Evolutionary conservation across 2,797 vertebrate genomes (phyloP).

Genomic region (Semotilus atromaculatus): DNA sequence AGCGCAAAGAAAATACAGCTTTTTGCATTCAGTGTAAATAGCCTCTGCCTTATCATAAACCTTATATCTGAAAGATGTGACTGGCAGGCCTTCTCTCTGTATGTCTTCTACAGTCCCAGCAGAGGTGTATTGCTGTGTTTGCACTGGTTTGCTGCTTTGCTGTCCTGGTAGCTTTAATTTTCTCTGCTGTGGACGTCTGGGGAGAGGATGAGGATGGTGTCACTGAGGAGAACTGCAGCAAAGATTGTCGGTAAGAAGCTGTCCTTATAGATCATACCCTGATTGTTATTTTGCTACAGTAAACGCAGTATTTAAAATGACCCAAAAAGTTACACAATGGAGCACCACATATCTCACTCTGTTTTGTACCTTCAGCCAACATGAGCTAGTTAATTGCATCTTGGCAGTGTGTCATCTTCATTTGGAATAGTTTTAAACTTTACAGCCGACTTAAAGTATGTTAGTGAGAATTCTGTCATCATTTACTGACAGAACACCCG

Average conservation of each 20-base stretch:
- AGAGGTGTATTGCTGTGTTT: conserved; percentile 95
- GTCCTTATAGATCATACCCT: background rate
- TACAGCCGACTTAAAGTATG: background rate
- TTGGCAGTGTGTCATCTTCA: background rate
- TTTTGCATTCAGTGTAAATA: background rate
- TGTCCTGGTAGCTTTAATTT: conserved; percentile 90
- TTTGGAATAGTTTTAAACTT: background rate
- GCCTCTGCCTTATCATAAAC: background rate
- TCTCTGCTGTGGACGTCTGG: conserved; percentile 94
- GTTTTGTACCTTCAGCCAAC: background rate
- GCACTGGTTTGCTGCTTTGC: conserved; percentile 96
- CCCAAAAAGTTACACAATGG: background rate
- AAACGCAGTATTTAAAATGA: background rate
- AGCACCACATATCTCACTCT: background rate
- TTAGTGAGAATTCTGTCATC: background rate
- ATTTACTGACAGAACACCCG: background rate
- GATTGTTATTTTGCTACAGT: background rate
- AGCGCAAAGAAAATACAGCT: background rate
- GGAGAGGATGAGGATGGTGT: conserved; percentile 92
- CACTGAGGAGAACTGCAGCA: conserved; percentile 95
- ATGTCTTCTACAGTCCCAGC: conserved; percentile 87
- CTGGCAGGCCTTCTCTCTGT: conserved; percentile 3
- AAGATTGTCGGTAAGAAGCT: conserved; percentile 89
- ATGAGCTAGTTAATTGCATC: background rate
- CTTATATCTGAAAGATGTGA: background rate